Evolutionary conservation across 2,113 vertebrate genomes (phyloP).

Genomic region (Pithys albifrons): DNA sequence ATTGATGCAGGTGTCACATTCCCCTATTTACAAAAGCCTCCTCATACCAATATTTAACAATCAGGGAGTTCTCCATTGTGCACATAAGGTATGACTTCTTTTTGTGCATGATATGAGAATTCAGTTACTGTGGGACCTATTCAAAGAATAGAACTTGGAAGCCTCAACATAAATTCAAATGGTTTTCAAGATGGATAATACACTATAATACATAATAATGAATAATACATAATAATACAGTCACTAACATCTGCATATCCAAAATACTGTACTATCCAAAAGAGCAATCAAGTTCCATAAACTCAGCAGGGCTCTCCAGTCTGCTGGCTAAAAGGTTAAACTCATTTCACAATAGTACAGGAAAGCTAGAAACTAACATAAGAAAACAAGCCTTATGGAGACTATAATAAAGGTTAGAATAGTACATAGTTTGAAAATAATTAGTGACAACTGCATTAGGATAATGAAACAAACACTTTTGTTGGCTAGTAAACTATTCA

Average conservation of each 20-base stretch:
- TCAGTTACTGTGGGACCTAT: constrained; percentile 29
- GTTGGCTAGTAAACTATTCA: not conserved
- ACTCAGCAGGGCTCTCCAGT: constrained; percentile 1
- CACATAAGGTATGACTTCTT: not conserved
- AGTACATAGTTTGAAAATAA: not conserved
- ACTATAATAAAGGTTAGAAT: not conserved
- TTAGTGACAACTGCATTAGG: not conserved
- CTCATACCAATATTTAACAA: constrained; percentile 10
- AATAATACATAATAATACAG: too few relatives aligned
- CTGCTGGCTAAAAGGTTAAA: constrained; percentile 39
- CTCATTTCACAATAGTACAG: not conserved
- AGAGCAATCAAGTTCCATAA: not conserved
- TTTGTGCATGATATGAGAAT: constrained; percentile 24
- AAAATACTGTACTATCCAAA: constrained; percentile 5
- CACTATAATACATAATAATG: too few relatives aligned
- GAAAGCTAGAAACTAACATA: not conserved
- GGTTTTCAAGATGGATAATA: constrained; percentile 14
- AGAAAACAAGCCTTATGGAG: not conserved
- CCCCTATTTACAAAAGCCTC: constrained; percentile 6
- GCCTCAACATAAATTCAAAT: constrained; percentile 27
- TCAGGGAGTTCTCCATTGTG: not conserved
- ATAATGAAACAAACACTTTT: not conserved
- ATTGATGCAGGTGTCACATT: constrained; percentile 1
- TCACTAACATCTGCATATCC: constrained; percentile 30
- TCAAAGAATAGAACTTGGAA: constrained; percentile 26